Evolutionary conservation across 2,797 vertebrate genomes (phyloP).

Genomic region (Choloepus didactylus): DNA sequence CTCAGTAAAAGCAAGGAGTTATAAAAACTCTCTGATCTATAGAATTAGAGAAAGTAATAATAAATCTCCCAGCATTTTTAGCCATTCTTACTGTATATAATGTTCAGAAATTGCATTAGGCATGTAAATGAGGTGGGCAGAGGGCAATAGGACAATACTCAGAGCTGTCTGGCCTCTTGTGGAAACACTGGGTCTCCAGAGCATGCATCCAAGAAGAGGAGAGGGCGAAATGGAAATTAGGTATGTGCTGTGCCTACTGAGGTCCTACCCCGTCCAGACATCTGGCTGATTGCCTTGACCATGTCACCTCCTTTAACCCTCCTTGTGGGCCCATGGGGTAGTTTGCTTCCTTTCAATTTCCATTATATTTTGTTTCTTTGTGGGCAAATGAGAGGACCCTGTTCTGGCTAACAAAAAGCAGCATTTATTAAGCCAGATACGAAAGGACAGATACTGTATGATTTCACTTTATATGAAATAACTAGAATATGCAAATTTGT

Average conservation of each 20-base stretch:
- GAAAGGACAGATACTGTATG: neutral
- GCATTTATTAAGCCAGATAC: neutral
- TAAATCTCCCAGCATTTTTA: conserved; percentile 61
- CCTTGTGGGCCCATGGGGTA: neutral
- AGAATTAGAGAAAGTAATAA: neutral
- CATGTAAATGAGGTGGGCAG: conserved; percentile 62
- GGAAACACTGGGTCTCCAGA: neutral
- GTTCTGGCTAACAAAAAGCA: neutral
- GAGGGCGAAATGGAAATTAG: fast-evolving
- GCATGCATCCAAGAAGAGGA: neutral
- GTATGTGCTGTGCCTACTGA: fast-evolving
- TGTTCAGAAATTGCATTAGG: conserved; percentile 61
- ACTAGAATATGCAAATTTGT: neutral
- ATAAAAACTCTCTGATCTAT: conserved; percentile 59
- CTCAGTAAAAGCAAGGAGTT: conserved; percentile 63
- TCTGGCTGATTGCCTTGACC: neutral
- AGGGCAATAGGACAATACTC: neutral
- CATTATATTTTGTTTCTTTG: neutral
- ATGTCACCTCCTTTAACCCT: neutral
- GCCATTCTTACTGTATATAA: neutral
- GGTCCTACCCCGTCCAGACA: neutral
- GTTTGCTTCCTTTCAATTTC: neutral
- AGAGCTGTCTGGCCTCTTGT: neutral
- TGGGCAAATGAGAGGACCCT: neutral
- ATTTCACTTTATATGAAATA: no score